Evolutionary conservation across 1,140 invertebrate genomes (phyloP), one percentile per base, ranked within the genome.

Genomic region (Oreohelix idahoensis): DNA sequence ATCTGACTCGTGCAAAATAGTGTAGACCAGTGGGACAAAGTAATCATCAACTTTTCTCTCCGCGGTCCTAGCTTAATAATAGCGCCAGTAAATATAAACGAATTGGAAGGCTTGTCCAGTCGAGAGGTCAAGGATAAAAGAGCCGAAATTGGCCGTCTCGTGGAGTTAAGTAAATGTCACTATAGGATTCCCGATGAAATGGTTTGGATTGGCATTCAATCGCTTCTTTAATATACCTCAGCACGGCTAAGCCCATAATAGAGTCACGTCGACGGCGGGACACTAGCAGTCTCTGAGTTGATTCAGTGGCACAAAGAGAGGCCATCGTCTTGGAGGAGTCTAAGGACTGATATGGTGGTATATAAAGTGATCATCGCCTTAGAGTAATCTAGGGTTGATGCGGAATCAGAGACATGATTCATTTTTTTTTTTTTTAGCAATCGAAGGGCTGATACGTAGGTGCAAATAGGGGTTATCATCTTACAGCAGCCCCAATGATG

Each of bases 151-250:
- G 53, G 53, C 53, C 13, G 26, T 58, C 53, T 58, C 53, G 13
- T n/a, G 26, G 53, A 58, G 53, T 58, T 58, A 58, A 58, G 53
- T 58, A 58, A 58, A 58, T 58, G 53, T 58, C 53, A 58, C 53
- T 58, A 8, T 23, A 5, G 15, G 53, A 58, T 58, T 23, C 53
- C 53, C 39, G 35, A 5, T 42, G 70, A 38, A 73, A 38, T 38
- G 70, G 17, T 73, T 13, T 36, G 17, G 70, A 42, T 10, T 73
- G 70, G 70, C 39, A 73, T 36, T 73, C 39, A 42, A 32, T 73
- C 35, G 26, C 39, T 36, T 20, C 39, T 36, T 38, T 73, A 42
- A 73, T 35, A 15, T 20, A 38, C 35, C 11, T 73, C 35, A 36
- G 35, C 35, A 32, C 39, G 70, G 39, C 39, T 36, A 20, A 17